phyloP scores from a whole-genome alignment of 2,113 vertebrate genomes.

The Chionomys nivalis region DNA sequence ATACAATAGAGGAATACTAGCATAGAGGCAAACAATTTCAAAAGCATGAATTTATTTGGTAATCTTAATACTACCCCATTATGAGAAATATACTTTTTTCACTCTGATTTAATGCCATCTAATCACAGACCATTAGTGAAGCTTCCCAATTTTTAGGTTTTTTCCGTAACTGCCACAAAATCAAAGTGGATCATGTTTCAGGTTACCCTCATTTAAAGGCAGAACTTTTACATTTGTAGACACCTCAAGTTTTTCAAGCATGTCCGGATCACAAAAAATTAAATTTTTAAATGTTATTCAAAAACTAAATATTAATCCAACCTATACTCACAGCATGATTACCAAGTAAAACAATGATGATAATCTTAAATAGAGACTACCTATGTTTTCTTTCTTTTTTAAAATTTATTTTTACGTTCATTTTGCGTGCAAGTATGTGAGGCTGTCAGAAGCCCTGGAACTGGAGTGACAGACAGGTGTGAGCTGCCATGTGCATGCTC shows the following conservation, averaged over 20 bases:
- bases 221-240: slow-evolving; percentile 15
- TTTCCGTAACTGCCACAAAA: slow-evolving; percentile 48
- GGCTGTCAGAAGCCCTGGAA: neutral
- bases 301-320: neutral
- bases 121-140: neutral
- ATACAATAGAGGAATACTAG: neutral
- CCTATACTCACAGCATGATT: neutral
- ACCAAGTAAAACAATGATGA: neutral
- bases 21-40: slow-evolving; percentile 25
- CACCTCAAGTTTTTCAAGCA: neutral
- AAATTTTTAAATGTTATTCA: neutral
- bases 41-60: neutral
- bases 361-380: neutral
- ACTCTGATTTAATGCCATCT: slow-evolving; percentile 32
- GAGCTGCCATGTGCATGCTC: neutral
- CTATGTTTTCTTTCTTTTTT: neutral
- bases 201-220: neutral
- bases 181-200: neutral
- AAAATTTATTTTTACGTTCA: neutral
- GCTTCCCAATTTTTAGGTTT: slow-evolving; percentile 35
- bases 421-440: neutral
- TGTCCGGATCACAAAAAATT: neutral
- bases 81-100: slow-evolving; percentile 22
- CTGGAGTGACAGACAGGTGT: neutral
- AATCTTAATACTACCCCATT: slow-evolving; percentile 43